Percentiles rank a stretch among this genome's conserved stretches.
These are phyloP conservation scores for Ormyrus thymus DNA, from an alignment of 2,888 invertebrate species.

Conservation along the genomic window DNA sequence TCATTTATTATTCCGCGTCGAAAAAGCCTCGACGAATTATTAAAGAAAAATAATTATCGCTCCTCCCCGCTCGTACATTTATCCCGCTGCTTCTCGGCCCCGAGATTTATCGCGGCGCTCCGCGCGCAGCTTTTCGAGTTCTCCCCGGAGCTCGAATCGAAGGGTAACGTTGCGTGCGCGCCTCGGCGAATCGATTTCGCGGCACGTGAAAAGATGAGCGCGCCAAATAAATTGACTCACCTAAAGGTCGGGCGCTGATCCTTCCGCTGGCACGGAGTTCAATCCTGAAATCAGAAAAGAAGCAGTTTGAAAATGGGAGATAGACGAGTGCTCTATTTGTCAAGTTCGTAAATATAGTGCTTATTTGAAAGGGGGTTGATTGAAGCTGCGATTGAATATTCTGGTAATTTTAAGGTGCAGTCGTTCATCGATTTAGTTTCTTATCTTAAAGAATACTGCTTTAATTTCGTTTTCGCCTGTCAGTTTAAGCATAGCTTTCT, in stretches of 20 bases:
- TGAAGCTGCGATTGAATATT: too few relatives aligned
- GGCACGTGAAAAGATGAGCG: not conserved
- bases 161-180: not conserved
- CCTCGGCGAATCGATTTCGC: not conserved
- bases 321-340: too few relatives aligned
- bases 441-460: too few relatives aligned
- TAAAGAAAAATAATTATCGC: constrained; percentile 60
- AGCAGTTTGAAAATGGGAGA: not conserved
- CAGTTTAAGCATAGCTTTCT: too few relatives aligned
- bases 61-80: not conserved
- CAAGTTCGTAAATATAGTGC: too few relatives aligned
- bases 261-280: not conserved
- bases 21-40: constrained; percentile 66
- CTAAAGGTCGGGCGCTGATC: not conserved
- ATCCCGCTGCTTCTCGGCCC: not conserved
- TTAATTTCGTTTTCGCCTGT: too few relatives aligned
- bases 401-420: too few relatives aligned
- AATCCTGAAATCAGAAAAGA: constrained; percentile 27
- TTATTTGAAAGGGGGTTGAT: too few relatives aligned
- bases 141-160: not conserved
- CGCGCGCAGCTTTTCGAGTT: constrained; percentile 25
- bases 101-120: constrained; percentile 35
- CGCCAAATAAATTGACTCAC: constrained; percentile 25
- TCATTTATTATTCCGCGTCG: constrained; percentile 66
- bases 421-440: too few relatives aligned